Conservation (phyloP, 2,113 vertebrate species). For the Pionites leucogaster region DNA sequence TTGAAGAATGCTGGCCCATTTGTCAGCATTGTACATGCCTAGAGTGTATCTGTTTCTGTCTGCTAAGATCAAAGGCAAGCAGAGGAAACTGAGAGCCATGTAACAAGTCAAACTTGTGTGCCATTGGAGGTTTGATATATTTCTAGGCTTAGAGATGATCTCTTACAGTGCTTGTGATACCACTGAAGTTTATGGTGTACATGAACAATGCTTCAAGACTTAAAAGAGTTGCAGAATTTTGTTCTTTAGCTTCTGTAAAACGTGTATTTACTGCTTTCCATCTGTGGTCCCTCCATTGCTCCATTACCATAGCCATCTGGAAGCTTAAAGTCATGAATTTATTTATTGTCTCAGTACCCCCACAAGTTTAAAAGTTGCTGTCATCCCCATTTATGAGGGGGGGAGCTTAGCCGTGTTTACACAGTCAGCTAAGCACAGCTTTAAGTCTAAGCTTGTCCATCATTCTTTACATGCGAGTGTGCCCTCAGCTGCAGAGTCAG, state of each 20-base stretch:
- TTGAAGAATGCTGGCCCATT: not conserved
- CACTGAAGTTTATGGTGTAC: not conserved
- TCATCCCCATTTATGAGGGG: not conserved
- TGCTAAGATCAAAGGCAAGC: not conserved
- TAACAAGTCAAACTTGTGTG: not conserved
- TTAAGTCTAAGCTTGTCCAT: not conserved
- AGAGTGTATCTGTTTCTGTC: not conserved
- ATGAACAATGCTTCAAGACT: not conserved
- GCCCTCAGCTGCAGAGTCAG: accelerated
- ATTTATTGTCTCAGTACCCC: not conserved
- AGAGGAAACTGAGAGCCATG: not conserved
- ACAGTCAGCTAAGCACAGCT: not conserved
- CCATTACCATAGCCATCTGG: not conserved
- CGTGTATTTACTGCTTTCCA: not conserved
- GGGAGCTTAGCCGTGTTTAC: not conserved
- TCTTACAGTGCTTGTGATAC: not conserved
- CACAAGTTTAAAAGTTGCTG: not conserved
- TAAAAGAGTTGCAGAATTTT: not conserved
- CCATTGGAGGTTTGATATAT: not conserved
- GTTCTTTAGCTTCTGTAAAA: not conserved
- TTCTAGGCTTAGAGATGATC: not conserved
- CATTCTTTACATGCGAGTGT: not conserved
- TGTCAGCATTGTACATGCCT: not conserved
- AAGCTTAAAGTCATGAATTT: not conserved
- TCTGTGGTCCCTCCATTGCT: not conserved